Conservation (phyloP, 2,797 vertebrate genomes). For the Microcaecilia unicolor region DNA sequence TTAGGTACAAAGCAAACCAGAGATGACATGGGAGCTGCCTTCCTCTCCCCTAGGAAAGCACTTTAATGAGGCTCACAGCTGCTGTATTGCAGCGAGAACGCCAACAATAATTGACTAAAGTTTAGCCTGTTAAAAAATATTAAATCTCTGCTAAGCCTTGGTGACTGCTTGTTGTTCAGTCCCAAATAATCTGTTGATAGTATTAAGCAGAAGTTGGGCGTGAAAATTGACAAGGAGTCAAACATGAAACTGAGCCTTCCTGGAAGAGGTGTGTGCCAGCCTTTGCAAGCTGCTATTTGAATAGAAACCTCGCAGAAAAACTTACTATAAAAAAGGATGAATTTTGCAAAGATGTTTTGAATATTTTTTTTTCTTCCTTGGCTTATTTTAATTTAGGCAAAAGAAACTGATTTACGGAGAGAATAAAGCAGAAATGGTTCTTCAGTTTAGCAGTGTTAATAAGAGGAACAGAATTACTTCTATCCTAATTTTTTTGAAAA, state of each 20-base stretch:
- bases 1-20: conserved; percentile 12
- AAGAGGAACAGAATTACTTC: no score
- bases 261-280: not conserved
- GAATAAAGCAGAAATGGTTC: no score
- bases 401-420: no score
- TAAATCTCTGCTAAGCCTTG: conserved; percentile 25
- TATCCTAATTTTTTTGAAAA: no score
- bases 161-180: conserved; percentile 31
- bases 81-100: conserved; percentile 44
- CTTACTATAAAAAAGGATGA: no score
- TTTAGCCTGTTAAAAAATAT: conserved; percentile 45
- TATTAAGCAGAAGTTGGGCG: conserved; percentile 11
- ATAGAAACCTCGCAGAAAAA: conserved; percentile 9
- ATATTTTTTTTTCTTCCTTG: no score
- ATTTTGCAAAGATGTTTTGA: no score
- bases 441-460: no score
- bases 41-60: conserved; percentile 29
- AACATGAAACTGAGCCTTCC: conserved; percentile 2
- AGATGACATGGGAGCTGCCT: conserved; percentile 44
- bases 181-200: not conserved
- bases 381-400: no score
- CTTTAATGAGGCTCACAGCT: conserved; percentile 58
- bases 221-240: not conserved
- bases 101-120: conserved; percentile 56
- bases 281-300: conserved; percentile 4